phyloP scores from a whole-genome alignment of 1,140 invertebrate species.

The Drosophila pseudoananassae region DNA sequence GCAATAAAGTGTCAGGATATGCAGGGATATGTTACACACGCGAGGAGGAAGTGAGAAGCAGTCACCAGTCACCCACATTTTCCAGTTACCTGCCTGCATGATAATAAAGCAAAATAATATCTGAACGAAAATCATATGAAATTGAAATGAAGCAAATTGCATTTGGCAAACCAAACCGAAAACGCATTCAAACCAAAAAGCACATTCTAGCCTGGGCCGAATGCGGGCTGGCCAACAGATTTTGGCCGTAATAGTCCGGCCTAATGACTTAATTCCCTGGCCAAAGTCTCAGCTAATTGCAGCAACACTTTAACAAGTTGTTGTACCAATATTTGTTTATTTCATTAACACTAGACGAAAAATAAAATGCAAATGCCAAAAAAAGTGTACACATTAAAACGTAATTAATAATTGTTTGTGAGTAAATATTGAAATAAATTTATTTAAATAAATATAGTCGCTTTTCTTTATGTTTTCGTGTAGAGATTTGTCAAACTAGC shows the following conservation, averaged over 20 bases:
- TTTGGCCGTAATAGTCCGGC: not conserved
- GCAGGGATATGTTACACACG: constrained; percentile 16
- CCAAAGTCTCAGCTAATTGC: constrained; percentile 9
- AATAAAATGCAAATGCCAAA: not conserved
- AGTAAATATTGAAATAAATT: not conserved
- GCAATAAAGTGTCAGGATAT: constrained; percentile 40
- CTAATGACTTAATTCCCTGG: constrained; percentile 36
- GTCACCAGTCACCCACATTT: not conserved
- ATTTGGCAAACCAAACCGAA: constrained; percentile 12
- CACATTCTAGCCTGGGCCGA: not conserved
- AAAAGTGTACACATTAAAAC: not conserved
- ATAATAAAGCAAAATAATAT: constrained; percentile 46
- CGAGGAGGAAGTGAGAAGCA: not conserved
- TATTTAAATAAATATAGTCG: no score
- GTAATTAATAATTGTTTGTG: not conserved
- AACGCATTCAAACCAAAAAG: not conserved
- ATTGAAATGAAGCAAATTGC: constrained; percentile 25
- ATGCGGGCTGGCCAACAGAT: constrained; percentile 15
- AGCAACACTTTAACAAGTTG: not conserved
- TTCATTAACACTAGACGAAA: not conserved
- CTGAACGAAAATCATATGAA: constrained; percentile 42
- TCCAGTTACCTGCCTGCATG: constrained; percentile 7
- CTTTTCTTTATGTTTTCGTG: not conserved
- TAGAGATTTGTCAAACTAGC: constrained; percentile 1
- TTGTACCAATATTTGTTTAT: not conserved